Base-by-base conservation (phyloP, 2,888 invertebrate species). In the Tubulanus polymorphus region DNA sequence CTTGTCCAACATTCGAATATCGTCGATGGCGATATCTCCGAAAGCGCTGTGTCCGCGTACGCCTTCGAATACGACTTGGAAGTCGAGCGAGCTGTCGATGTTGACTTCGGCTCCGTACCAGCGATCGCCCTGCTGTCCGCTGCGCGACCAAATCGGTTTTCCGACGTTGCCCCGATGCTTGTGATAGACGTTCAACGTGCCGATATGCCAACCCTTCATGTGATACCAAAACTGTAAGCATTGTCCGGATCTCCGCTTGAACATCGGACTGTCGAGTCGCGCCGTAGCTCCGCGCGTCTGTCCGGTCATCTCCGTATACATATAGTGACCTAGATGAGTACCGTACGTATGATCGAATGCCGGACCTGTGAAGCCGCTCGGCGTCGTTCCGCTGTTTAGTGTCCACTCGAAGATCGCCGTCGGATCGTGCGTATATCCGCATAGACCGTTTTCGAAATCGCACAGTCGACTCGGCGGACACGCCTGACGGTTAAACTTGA, bases 321-420 rank as follows among this genome's bases (percentile, higher is more conserved):
- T 57, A 51, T 62, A 63, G 32, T 58, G 18, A 51, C 62, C 69
- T 25, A 61, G 54, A 12, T 51, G 32, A 20, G 73, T 73, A 15
- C 70, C 67, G 47, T 68, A 69, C 1, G 74, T 74, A 57, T 75
- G 75, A 57, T 75, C 75, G 45, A 57, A 60, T 2, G 54, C 26
- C n/a, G 74, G 75, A 6, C 74, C 74, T 2, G 69, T 73, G 29
- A 57, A 62, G 3, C 52, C 27, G 26, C 63, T 66, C 3, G 56
- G 53, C 23, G 73, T 71, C 8, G 54, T 27, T 3, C 70, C 71
- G 15, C 57, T 56, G 27, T 57, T 59, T 10, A 66, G 48, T n/a
- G 56, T 57, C 73, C 69, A 74, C 48, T 65, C 62, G 48, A 70
- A 66, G 26, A 66, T 62, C 55, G 70, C 70, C 3, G 53, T 56